These are phyloP conservation scores for Sula dactylatra DNA, from an alignment of 2,113 vertebrate genomes.

Conservation along the genomic window DNA sequence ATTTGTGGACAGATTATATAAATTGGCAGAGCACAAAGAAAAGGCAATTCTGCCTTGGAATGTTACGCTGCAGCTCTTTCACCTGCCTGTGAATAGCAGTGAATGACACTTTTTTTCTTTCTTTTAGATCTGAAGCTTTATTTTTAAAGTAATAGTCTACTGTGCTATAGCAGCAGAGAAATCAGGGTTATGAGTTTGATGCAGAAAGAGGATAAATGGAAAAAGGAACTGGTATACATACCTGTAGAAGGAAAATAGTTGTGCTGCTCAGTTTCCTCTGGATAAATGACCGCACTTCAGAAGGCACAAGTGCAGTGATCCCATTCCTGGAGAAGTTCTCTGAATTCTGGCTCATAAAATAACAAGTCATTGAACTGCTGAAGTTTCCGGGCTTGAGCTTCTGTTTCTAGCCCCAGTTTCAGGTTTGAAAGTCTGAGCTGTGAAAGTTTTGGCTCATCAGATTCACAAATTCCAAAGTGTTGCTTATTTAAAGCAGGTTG, in stretches of 20 bases:
- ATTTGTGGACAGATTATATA: not conserved
- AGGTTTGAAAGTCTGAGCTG: slow-evolving; percentile 16
- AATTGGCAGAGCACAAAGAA: slow-evolving; percentile 7
- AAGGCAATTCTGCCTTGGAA: slow-evolving; percentile 14
- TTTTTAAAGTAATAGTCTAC: slow-evolving; percentile 8
- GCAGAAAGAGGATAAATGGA: not conserved
- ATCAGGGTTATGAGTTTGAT: not conserved
- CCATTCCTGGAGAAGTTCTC: not conserved
- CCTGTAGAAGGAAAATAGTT: not conserved
- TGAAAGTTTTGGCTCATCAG: slow-evolving; percentile 20
- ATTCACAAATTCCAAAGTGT: not conserved
- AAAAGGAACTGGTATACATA: not conserved
- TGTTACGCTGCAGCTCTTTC: not conserved
- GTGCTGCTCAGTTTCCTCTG: not conserved
- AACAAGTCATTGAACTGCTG: not conserved
- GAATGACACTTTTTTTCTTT: not conserved
- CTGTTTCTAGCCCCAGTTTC: slow-evolving; percentile 12
- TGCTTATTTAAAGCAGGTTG: slow-evolving; percentile 26
- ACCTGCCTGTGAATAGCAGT: not conserved
- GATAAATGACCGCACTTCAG: not conserved
- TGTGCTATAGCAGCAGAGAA: not conserved
- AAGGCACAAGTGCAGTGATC: not conserved
- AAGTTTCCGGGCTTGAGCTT: not conserved
- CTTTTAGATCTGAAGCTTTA: slow-evolving; percentile 10
- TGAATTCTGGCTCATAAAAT: not conserved